A percentile compares a stretch with the other conserved stretches of the same genome.
These are phyloP conservation scores for Empidonax alnorum DNA, from an alignment of 2,113 vertebrate species.

Conservation along the genomic window DNA sequence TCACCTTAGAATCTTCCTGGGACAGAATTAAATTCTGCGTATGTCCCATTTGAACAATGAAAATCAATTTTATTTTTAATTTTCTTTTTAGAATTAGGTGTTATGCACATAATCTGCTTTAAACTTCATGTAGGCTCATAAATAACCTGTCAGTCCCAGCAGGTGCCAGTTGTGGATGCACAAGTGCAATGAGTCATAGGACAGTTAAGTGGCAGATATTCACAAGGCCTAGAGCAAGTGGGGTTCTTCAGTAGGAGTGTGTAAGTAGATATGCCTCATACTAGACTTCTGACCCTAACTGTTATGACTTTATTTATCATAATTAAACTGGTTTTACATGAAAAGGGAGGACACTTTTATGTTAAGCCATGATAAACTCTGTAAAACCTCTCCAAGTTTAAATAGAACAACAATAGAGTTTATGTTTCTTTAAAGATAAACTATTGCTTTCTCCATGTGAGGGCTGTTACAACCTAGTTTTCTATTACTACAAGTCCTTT, in stretches of 20 bases:
- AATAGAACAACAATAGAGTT: background rate
- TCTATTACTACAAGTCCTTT: background rate
- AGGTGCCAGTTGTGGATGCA: background rate
- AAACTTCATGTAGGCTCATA: background rate
- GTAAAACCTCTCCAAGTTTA: background rate
- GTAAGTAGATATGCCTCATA: background rate
- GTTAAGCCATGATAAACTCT: background rate
- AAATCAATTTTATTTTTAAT: background rate
- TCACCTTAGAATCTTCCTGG: constrained; percentile 6
- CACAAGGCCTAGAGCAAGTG: background rate
- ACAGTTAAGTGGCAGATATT: background rate
- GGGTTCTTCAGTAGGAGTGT: background rate
- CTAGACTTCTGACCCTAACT: background rate
- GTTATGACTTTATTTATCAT: background rate
- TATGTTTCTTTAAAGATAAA: background rate
- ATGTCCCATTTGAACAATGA: background rate
- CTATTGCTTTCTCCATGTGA: background rate
- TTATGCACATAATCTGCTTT: background rate
- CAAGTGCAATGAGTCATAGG: accelerated
- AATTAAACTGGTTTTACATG: background rate
- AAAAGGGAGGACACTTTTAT: background rate
- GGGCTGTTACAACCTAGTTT: background rate
- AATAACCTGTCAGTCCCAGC: background rate
- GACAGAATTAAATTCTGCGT: background rate
- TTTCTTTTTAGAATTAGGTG: background rate